Percentiles rank a stretch among this genome's conserved stretches.
phyloP scores from a whole-genome alignment of 2,888 invertebrate species.

The Teleiodes luculella region DNA sequence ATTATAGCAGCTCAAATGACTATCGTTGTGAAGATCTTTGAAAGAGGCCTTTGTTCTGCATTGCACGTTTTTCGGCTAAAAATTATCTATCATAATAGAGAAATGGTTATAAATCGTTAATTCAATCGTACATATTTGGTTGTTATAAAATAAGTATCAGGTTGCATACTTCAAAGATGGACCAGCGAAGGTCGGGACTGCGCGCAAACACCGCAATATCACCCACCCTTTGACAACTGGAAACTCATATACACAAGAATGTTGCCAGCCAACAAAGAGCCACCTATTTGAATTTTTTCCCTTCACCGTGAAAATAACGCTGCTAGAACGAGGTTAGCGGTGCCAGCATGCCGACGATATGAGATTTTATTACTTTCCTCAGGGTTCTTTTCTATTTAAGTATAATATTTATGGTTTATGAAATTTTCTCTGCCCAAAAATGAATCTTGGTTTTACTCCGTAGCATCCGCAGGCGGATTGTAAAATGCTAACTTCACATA shows the following conservation, averaged over 20 bases:
- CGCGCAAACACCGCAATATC: slow-evolving; percentile 46
- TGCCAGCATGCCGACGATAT: not conserved
- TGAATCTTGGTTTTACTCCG: too few relatives aligned
- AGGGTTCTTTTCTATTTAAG: not conserved
- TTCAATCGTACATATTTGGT: too few relatives aligned
- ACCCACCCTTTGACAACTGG: slow-evolving; percentile 67
- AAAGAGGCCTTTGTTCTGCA: too few relatives aligned
- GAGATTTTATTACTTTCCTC: slow-evolving; percentile 12
- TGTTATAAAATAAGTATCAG: not conserved
- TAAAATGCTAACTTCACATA: too few relatives aligned
- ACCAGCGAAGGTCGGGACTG: slow-evolving; percentile 50
- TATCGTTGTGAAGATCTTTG: too few relatives aligned
- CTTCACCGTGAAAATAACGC: slow-evolving; percentile 38
- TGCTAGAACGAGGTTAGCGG: slow-evolving; percentile 20
- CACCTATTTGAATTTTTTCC: slow-evolving; percentile 44
- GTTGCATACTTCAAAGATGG: slow-evolving; percentile 62
- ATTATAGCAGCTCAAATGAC: too few relatives aligned
- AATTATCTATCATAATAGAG: too few relatives aligned
- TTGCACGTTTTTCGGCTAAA: too few relatives aligned
- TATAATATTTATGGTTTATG: not conserved
- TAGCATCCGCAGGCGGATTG: too few relatives aligned
- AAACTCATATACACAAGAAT: slow-evolving; percentile 67
- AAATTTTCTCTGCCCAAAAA: too few relatives aligned
- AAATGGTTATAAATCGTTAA: not conserved
- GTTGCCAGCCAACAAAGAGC: slow-evolving; percentile 20